These are phyloP conservation scores for Eurytoma californica DNA, from an alignment of 2,888 invertebrate genomes.

Conservation along the genomic window DNA sequence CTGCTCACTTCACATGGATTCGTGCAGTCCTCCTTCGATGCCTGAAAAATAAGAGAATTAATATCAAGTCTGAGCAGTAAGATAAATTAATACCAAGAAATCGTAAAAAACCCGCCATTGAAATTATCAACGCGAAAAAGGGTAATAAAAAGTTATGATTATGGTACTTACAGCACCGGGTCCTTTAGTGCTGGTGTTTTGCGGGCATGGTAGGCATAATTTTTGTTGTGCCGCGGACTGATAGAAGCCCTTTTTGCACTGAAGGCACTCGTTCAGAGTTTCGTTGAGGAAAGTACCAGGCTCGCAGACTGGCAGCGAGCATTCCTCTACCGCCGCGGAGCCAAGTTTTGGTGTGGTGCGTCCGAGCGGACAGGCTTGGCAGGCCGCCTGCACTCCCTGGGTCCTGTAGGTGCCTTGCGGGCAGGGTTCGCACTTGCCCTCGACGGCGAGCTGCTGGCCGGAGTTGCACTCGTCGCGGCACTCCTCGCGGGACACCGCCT, in stretches of 20 bases:
- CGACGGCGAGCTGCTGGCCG: slow-evolving; percentile 89
- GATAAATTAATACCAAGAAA: not conserved
- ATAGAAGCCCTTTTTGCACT: slow-evolving; percentile 93
- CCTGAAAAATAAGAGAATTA: slow-evolving; percentile 75
- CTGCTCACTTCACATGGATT: slow-evolving; percentile 93
- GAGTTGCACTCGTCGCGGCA: slow-evolving; percentile 93
- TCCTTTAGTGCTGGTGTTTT: slow-evolving; percentile 91
- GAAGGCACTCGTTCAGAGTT: slow-evolving; percentile 89
- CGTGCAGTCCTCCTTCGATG: slow-evolving; percentile 88
- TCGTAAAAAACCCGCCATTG: not conserved
- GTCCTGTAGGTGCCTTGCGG: slow-evolving; percentile 91
- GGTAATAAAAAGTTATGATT: not conserved
- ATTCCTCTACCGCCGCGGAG: slow-evolving; percentile 90
- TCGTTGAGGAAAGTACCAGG: slow-evolving; percentile 89
- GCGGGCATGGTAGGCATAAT: slow-evolving; percentile 89
- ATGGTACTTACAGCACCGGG: slow-evolving; percentile 84
- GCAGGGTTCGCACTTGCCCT: slow-evolving; percentile 95
- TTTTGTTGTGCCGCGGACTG: slow-evolving; percentile 93
- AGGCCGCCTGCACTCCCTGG: slow-evolving; percentile 91
- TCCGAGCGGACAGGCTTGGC: slow-evolving; percentile 90
- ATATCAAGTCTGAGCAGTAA: slow-evolving; percentile 32
- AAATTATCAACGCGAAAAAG: not conserved
- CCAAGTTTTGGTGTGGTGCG: slow-evolving; percentile 92
- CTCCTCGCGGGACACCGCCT: slow-evolving; percentile 90
- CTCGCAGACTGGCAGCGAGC: slow-evolving; percentile 91